Evolutionary conservation across 1,140 invertebrate genomes (phyloP).

Genomic region (Penaeus indicus): DNA sequence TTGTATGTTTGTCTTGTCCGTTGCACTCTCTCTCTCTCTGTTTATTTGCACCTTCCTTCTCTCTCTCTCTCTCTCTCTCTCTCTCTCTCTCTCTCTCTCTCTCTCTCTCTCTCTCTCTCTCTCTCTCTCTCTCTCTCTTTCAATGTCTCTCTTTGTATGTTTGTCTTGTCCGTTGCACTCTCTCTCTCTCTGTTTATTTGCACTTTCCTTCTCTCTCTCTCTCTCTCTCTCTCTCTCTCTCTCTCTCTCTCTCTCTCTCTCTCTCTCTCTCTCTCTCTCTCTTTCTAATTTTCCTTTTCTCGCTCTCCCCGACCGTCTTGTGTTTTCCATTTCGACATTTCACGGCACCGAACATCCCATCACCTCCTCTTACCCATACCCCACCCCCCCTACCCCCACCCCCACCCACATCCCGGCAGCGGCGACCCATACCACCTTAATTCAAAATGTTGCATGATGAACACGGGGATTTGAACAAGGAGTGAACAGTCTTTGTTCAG

Average conservation of each 20-base stretch:
- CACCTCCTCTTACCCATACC: too few relatives aligned
- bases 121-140: background rate
- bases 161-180: background rate
- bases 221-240: constrained; percentile 17
- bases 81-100: background rate
- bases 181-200: background rate
- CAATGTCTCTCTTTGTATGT: background rate
- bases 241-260: background rate
- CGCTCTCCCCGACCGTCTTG: background rate
- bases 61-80: constrained; percentile 7
- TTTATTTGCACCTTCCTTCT: background rate
- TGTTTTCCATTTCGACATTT: background rate
- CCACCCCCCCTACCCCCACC: too few relatives aligned
- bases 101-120: constrained; percentile 9
- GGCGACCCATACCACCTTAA: too few relatives aligned
- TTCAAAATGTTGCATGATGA: too few relatives aligned
- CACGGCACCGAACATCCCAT: background rate
- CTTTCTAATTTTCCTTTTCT: background rate
- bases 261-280: background rate
- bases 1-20: background rate
- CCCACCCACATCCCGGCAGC: too few relatives aligned
- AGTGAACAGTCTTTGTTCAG: too few relatives aligned
- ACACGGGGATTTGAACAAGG: too few relatives aligned
- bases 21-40: constrained; percentile 1
- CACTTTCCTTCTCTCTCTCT: constrained; percentile 10